Base-by-base conservation (phyloP, 2,888 invertebrate genomes). In the Chouioia cunea region DNA sequence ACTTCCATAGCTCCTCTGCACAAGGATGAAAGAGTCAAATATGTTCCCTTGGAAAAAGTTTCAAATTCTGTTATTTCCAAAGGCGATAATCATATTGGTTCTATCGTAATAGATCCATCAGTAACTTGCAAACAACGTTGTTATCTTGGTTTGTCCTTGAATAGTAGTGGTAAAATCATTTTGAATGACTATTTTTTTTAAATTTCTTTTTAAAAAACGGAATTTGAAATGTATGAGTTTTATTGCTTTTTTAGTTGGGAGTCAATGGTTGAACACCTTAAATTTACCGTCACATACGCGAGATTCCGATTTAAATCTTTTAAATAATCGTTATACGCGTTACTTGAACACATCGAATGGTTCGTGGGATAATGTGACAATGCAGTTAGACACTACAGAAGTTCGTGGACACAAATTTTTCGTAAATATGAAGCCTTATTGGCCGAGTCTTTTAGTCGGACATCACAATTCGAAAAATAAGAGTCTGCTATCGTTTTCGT, bases 311-410 rank as follows among this genome's bases (percentile, higher is more conserved):
- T 86, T 90, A 74, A 91, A 90, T 81, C 86, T 93, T 70, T 89
- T 91, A 80, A 90, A 89, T 76, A 87, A 88, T 44, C 87, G 91
- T 72, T 89, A 90, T 77, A 88, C 88, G 73, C 88, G 90, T 73
- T 93, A 88, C 78, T 82, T 88, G 73, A 89, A 89, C 79, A 81
- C 86, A 15, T 86, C 87, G 76, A 86, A 86, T 52, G 80, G 84
- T 67, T 82, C 82, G 74, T 90, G 90, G 86, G 89, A 90, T 79
- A 94, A 94, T 85, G 86, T 93, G 62, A 91, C 93, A 22, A 88
- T 95, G 81, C 89, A 90, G 73, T 82, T 95, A 79, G 93, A 95
- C 84, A 95, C 95, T 3, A 90, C 90, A 58, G 92, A 93, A 86
- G 88, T 89, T 63, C 86, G 88, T 73, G 90, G 91, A 72, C 90